Base-by-base conservation (phyloP, 2,888 invertebrate species). In the Ditylenchus weischeri region DNA sequence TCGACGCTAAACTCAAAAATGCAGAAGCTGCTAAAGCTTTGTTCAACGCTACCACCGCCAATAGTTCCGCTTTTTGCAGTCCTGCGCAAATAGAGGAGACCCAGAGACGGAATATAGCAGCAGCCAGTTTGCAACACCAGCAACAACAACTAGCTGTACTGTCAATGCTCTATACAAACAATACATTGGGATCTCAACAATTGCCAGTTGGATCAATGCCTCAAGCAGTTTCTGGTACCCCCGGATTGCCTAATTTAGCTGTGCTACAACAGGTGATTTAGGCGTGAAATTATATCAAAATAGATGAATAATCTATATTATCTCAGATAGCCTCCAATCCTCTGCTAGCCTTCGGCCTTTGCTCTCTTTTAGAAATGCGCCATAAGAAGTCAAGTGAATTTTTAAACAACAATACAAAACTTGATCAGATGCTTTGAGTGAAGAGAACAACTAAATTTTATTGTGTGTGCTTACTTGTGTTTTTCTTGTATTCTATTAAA, bases 281-380 rank as follows among this genome's bases (percentile, higher is more conserved):
- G 0, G 2, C 8, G 15, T 62, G 29, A 29, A 29, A 29, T 29
- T 29, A 29, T 29, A 29, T 29, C 2, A 29, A 29, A 29, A 29
- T 29, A 4, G 29, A 4, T 29, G 29, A 29, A 29, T 1, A 36
- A 21, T 43, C 8, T 8, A 11, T 54, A 19, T n/a, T 73, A 73
- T 69, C 38, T 69, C 38, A 69, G 69, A 29, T 73, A 19, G 23
- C 70, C n/a, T 38, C 60, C n/a, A 70, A 70, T 51, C 70, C 70
- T 57, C 54, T 70, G 8, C 49, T 70, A 23, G 66, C 70, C 35
- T 73, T 70, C 58, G 62, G 69, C n/a, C 62, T 70, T 19, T 69
- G 69, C 65, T 70, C 70, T 18, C 58, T 69, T 18, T 54, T 69
- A 10, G 69, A 72, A 35, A 48, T 57, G 47, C 68, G 57, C 35